Evolutionary conservation across 2,113 vertebrate species (phyloP), one percentile per base, ranked within the genome.

Genomic region (Oreocharis arfaki): DNA sequence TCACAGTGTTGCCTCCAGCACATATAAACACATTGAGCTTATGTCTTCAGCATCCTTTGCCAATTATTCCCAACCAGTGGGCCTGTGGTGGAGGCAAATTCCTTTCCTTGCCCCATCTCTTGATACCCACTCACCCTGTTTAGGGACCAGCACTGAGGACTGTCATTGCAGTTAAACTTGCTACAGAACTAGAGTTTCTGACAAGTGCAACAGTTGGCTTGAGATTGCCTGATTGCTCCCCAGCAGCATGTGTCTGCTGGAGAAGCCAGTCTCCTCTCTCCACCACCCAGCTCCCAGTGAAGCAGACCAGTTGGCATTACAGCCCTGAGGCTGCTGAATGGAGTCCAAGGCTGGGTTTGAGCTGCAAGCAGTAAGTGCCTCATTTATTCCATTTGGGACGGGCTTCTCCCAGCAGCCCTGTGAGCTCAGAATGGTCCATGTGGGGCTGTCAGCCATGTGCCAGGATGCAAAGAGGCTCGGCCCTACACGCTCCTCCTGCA

Each of bases 361-460:
- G 20, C 70, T 50, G 70, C 16, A 20, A 59, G 57, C 2, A 2
- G 23, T 1, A 3, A 18, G 42, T 19, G 17, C 53, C 52, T 30
- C 56, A 4, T 13, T 76, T 3, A 1, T 50, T 37, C 35, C 22
- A 4, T 27, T 18, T 55, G 15, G n/a, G 35, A 13, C 21, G 37
- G 22, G 35, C 27, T 50, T 37, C 70, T 87, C n/a, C 68, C 73
- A 86, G 44, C 4, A 61, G 32, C 32, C 16, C 82, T 21, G 12
- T 4, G 7, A 59, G 52, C 75, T 44, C 39, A 37, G 14, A 32
- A 15, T 2, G 37, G 67, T 14, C 83, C 44, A 35, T 0, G 0
- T 4, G 67, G 41, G 60, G 82, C 74, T 37, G 11, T 2, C n/a
- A 5, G 49, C 21, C 59, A 14, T 0, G 1, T 22, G 41, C 23